Base-by-base conservation (phyloP, 1,140 invertebrate species). In the Monomorium pharaonis region DNA sequence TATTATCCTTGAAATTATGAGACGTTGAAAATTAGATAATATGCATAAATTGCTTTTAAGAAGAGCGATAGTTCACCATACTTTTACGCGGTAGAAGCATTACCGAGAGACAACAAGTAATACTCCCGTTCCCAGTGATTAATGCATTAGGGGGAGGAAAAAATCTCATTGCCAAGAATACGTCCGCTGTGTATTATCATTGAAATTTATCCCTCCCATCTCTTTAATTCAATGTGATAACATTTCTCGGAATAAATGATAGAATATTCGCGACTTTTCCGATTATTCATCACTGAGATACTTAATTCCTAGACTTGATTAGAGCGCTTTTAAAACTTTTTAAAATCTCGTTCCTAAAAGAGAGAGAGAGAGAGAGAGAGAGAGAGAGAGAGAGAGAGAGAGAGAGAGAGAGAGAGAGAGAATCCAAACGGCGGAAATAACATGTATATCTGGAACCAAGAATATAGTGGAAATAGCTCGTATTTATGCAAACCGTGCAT, bases 101-200 rank as follows among this genome's bases (percentile, higher is more conserved):
- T 81, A 70, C 33, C 49, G 37, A 24, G 37, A 24, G 49, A 18
- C 51, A 83, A 62, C 67, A 83, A 78, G 30, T 37, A 58, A 65
- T 83, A 83, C 14, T 56, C 18, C 37, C 49, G 18, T 27, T 81
- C 18, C 24, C n/a, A 27, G 12, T 58, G 67, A 58, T 72, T 83
- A 58, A 72, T 21, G 37, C 37, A 83, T 81, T 30, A 21, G 14
- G 30, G 16, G 27, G 10, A 56, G 6, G 33, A 3, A 21, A 30
- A 21, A 70, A 81, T 72, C 51, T 83, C 69, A 81, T 33, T 81
- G 33, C 21, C 37, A 72, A 69, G 37, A 72, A 56, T 72, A 27
- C 27, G 12, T 27, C 24, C 24, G 24, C 14, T 47, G 54, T 37
- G 37, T n/a, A n/a, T 62, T 47, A 51, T 51, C 49, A 27, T 24